Percentiles rank a stretch among this genome's conserved stretches.
Evolutionary conservation across 2,888 invertebrate species (phyloP).

Genomic region (Acrobasis repandana): DNA sequence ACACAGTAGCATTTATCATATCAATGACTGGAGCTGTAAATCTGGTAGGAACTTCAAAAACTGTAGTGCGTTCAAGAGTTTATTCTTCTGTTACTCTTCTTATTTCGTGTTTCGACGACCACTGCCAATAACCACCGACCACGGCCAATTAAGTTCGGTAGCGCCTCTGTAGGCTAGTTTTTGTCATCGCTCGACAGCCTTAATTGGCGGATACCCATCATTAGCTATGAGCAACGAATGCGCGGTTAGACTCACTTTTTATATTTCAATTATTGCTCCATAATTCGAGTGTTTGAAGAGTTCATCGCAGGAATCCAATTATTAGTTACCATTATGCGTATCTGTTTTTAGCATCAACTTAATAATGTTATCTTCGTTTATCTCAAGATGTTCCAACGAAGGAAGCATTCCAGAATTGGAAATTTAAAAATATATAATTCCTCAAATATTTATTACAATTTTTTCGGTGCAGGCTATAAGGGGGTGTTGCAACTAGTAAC

Average conservation of each 20-base stretch:
- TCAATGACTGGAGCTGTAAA: not conserved
- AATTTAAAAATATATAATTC: not conserved
- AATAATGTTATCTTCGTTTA: not conserved
- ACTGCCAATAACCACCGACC: constrained; percentile 65
- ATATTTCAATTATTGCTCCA: constrained; percentile 20
- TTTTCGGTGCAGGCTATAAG: no score
- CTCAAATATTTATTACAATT: no score
- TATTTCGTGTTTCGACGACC: constrained; percentile 53
- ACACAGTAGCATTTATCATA: no score
- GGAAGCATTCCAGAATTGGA: not conserved
- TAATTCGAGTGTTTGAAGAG: constrained; percentile 20
- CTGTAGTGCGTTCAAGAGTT: not conserved
- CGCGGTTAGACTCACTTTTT: constrained; percentile 51
- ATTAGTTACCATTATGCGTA: not conserved
- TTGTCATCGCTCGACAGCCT: constrained; percentile 59
- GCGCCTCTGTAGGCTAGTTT: constrained; percentile 76
- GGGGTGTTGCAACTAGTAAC: no score
- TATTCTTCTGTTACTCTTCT: not conserved
- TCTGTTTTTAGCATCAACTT: not conserved
- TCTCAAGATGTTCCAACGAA: not conserved
- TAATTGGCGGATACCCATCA: constrained; percentile 78
- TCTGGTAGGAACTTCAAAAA: not conserved
- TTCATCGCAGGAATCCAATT: constrained; percentile 8
- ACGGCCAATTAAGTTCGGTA: constrained; percentile 78
- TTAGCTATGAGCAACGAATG: constrained; percentile 60